phyloP scores from a whole-genome alignment of 2,888 invertebrate genomes.

The Caenorhabditis panamensis region DNA sequence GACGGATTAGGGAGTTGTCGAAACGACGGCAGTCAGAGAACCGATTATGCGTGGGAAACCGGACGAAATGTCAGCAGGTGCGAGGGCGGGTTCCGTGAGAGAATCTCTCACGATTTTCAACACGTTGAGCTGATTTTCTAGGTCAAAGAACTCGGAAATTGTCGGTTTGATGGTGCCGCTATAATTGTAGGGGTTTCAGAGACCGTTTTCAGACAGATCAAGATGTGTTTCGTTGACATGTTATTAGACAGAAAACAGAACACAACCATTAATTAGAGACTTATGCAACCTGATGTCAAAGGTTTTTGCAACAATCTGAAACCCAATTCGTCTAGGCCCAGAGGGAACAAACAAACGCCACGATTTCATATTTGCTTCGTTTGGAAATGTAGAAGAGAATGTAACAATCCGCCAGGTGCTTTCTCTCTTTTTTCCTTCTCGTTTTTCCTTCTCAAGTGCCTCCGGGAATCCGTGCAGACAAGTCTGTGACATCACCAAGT shows the following conservation, averaged over 20 bases:
- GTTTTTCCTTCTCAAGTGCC: background rate
- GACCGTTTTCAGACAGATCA: too few relatives aligned
- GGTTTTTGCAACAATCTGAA: too few relatives aligned
- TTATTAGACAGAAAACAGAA: too few relatives aligned
- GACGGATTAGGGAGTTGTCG: too few relatives aligned
- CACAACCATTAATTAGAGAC: too few relatives aligned
- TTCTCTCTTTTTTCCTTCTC: background rate
- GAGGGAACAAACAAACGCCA: too few relatives aligned
- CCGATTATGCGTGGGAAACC: background rate
- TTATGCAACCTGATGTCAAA: too few relatives aligned
- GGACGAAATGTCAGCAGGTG: background rate
- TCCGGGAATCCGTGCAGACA: background rate
- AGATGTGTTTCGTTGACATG: too few relatives aligned
- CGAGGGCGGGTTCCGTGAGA: background rate
- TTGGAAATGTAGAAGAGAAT: background rate
- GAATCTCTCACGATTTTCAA: background rate
- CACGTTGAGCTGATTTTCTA: background rate
- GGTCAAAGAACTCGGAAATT: background rate
- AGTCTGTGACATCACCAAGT: constrained; percentile 36
- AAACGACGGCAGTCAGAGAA: background rate
- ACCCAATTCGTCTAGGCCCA: too few relatives aligned
- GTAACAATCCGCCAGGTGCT: constrained; percentile 2
- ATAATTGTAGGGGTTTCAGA: too few relatives aligned
- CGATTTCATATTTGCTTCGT: too few relatives aligned
- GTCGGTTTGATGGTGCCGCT: too few relatives aligned